These are phyloP conservation scores for Callipepla californica DNA, from an alignment of 2,113 vertebrate genomes.

Conservation along the genomic window DNA sequence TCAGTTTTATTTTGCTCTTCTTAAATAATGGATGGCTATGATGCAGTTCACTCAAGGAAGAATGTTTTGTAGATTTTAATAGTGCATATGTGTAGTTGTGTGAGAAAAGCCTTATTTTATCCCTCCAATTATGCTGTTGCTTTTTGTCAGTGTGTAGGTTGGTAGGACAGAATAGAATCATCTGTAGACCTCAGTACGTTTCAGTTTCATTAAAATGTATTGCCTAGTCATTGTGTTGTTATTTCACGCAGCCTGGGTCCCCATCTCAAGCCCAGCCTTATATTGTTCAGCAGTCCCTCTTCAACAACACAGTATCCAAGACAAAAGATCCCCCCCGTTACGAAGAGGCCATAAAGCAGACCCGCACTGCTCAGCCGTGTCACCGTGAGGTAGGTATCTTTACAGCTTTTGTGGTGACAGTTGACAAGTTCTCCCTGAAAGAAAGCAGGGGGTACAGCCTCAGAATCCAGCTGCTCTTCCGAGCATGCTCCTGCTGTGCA, in stretches of 20 bases:
- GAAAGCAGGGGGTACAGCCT: background rate
- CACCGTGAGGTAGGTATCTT: conserved; percentile 82
- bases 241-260: conserved; percentile 76
- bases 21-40: background rate
- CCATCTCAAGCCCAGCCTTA: conserved; percentile 80
- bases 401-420: background rate
- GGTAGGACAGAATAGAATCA: background rate
- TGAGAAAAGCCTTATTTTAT: background rate
- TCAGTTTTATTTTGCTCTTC: background rate
- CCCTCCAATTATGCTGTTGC: background rate
- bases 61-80: background rate
- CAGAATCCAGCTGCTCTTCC: background rate
- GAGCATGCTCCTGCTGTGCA: background rate
- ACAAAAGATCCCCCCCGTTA: conserved; percentile 93
- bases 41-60: background rate
- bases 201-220: background rate
- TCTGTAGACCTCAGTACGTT: background rate
- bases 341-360: conserved; percentile 96
- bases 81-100: background rate
- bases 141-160: background rate
- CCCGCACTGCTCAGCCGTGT: conserved; percentile 81
- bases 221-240: background rate
- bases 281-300: conserved; percentile 81
- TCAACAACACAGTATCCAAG: conserved; percentile 82
- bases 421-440: background rate